phyloP scores from a whole-genome alignment of 2,888 invertebrate species.

The Caenorhabditis sp. region DNA sequence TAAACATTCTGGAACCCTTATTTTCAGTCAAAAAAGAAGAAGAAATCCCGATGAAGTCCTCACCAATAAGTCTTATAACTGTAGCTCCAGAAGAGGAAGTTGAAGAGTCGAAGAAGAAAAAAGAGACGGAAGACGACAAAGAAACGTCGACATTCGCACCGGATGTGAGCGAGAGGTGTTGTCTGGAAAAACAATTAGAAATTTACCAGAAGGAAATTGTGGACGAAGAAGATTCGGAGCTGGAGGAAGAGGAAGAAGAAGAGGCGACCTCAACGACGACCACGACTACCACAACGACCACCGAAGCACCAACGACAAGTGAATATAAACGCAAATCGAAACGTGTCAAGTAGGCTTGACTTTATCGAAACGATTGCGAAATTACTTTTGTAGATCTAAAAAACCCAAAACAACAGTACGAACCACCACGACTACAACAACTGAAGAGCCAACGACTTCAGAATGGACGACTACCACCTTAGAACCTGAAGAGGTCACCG shows the following conservation, averaged over 20 bases:
- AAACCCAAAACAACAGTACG: slow-evolving; percentile 33
- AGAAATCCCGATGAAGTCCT: slow-evolving; percentile 57
- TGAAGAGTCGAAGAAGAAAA: slow-evolving; percentile 39
- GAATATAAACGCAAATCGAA: slow-evolving; percentile 36
- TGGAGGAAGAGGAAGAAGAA: slow-evolving; percentile 57
- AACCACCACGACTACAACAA: slow-evolving; percentile 45
- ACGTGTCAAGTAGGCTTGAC: slow-evolving; percentile 32
- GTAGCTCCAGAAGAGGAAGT: slow-evolving; percentile 54
- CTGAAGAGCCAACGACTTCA: slow-evolving; percentile 34
- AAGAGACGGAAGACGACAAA: slow-evolving; percentile 29
- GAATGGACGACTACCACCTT: slow-evolving; percentile 45
- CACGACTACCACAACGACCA: slow-evolving; percentile 44
- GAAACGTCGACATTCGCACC: slow-evolving; percentile 42
- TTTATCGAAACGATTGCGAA: no score
- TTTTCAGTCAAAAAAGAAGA: slow-evolving; percentile 57
- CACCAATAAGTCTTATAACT: slow-evolving; percentile 61
- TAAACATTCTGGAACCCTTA: no score
- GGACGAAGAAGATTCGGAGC: slow-evolving; percentile 62
- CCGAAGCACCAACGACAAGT: slow-evolving; percentile 19
- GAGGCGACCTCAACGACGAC: slow-evolving; percentile 22
- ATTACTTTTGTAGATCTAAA: slow-evolving; percentile 34
- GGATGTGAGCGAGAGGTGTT: slow-evolving; percentile 57
- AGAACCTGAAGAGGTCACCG: slow-evolving; percentile 39
- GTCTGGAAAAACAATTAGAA: slow-evolving; percentile 57
- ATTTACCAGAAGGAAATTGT: slow-evolving; percentile 59